Percentiles rank a stretch among this genome's conserved stretches.
Evolutionary conservation across 2,113 vertebrate species (phyloP).

Genomic region (Psilopsiagon aymara): DNA sequence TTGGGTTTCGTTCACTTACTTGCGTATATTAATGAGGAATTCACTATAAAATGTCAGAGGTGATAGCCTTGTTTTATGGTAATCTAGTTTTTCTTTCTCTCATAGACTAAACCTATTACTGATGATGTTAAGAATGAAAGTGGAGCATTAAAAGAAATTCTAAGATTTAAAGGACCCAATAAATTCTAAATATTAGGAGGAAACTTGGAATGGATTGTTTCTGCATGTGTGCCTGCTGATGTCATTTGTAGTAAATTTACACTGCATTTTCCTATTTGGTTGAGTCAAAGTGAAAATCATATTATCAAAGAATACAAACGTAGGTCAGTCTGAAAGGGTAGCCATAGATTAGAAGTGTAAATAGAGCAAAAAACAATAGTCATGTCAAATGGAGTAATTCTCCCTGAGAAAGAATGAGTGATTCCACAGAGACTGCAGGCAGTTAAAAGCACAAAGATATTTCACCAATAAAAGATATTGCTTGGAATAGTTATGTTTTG

Average conservation of each 20-base stretch:
- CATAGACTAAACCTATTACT: not conserved
- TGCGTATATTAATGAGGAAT: not conserved
- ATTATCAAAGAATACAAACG: not conserved
- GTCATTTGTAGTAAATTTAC: slow-evolving; percentile 32
- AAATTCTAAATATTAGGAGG: not conserved
- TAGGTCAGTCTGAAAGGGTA: not conserved
- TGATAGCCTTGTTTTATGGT: not conserved
- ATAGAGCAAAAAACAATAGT: not conserved
- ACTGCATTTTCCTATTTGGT: slow-evolving; percentile 21
- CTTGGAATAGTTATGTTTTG: not conserved
- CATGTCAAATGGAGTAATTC: not conserved
- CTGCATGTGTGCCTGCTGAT: not conserved
- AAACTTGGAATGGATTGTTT: not conserved
- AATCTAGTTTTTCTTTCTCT: not conserved
- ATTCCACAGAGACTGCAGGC: not conserved
- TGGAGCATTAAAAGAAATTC: not conserved
- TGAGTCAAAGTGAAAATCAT: not conserved
- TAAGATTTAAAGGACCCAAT: not conserved
- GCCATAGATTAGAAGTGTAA: not conserved
- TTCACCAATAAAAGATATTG: not conserved
- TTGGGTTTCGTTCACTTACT: not conserved
- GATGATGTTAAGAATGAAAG: not conserved
- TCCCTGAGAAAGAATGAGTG: not conserved
- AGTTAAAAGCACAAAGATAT: not conserved
- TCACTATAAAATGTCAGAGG: not conserved